Evolutionary conservation across 2,113 vertebrate species (phyloP).

Genomic region (Saccopteryx leptura): DNA sequence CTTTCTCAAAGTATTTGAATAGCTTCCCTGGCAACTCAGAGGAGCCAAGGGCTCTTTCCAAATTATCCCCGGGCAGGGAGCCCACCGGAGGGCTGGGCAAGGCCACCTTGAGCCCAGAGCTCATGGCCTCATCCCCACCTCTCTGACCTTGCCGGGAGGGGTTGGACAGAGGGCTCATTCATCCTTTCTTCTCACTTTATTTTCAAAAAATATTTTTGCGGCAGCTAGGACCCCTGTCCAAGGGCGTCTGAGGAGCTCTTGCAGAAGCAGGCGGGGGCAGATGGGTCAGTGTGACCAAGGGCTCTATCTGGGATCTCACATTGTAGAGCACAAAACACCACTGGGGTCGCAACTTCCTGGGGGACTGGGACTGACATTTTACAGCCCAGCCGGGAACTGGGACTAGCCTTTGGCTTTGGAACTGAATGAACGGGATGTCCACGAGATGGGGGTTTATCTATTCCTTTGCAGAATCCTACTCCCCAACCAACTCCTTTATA

Average conservation of each 20-base stretch:
- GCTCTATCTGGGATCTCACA: slow-evolving; percentile 56
- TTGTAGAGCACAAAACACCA: not conserved
- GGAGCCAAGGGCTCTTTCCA: not conserved
- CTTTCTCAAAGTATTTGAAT: not conserved
- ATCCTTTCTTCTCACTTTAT: slow-evolving; percentile 53
- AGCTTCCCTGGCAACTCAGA: accelerated
- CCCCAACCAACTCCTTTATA: not conserved
- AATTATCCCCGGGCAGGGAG: not conserved
- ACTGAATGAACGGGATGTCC: not conserved
- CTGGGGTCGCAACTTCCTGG: not conserved
- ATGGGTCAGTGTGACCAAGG: slow-evolving; percentile 71
- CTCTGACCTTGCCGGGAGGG: not conserved
- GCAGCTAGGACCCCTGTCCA: not conserved
- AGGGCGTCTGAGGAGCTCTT: slow-evolving; percentile 21
- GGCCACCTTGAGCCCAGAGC: not conserved
- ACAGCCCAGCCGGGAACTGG: not conserved
- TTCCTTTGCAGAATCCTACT: not conserved
- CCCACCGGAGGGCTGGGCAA: accelerated
- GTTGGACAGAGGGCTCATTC: not conserved
- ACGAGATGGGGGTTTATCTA: not conserved
- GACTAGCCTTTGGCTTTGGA: not conserved
- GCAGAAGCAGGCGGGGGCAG: slow-evolving; percentile 59
- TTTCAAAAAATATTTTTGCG: not conserved
- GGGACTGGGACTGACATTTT: not conserved
- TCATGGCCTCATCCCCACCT: not conserved